A percentile compares a stretch with the other conserved stretches of the same genome.
phyloP scores from a whole-genome alignment of 2,113 vertebrate genomes.

The Silurus meridionalis region DNA sequence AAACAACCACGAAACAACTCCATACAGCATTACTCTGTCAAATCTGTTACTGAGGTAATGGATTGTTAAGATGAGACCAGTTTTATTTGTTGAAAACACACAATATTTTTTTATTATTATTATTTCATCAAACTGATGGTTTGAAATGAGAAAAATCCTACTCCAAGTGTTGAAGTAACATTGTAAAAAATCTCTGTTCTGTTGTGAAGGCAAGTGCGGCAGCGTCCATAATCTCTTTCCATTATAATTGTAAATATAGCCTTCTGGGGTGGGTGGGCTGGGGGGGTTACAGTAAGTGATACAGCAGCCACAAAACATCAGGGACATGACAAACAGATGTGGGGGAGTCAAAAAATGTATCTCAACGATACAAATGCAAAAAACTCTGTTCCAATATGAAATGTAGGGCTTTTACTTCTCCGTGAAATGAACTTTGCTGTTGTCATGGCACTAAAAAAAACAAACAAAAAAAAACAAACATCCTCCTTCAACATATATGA shows the following conservation, averaged over 20 bases:
- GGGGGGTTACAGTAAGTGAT: conserved; percentile 1
- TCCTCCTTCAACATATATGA: neutral
- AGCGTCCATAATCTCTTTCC: neutral
- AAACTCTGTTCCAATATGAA: conserved; percentile 32
- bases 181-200: neutral
- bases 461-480: too few relatives aligned
- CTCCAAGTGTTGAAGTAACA: neutral
- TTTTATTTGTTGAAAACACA: neutral
- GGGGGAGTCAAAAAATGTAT: neutral
- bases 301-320: neutral
- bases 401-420: conserved; percentile 5
- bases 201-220: neutral
- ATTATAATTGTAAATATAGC: neutral
- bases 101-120: too few relatives aligned
- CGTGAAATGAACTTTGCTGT: neutral
- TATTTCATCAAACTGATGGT: neutral
- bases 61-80: conserved; percentile 11
- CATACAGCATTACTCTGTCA: neutral
- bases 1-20: neutral
- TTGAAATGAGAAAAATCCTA: neutral
- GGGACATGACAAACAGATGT: neutral
- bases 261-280: neutral
- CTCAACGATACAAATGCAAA: neutral
- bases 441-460: neutral
- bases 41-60: conserved; percentile 27